Evolutionary conservation across 2,888 invertebrate genomes (phyloP), one percentile per base, ranked within the genome.

Genomic region (Drosophila niveifrons): DNA sequence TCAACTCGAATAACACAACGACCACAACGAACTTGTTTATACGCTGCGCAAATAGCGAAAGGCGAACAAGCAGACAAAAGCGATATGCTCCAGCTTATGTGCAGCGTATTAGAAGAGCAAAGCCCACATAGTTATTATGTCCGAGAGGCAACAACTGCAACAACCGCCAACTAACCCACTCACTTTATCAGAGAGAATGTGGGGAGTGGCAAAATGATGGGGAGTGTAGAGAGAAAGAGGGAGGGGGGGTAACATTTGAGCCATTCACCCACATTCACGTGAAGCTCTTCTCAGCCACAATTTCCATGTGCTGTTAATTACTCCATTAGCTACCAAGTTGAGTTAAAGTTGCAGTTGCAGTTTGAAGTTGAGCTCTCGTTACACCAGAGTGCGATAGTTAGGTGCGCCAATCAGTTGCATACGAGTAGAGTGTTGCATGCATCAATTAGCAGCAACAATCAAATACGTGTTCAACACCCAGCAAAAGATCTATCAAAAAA

Each of bases 241-340:
- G 9, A 1, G 15, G 41, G 7, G 29, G n/a, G 13, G 18, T 29
- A 15, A 48, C 18, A 61, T 48, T 58, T 55, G 64, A 59, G 65
- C 65, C 76, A 68, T 58, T 81, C 86, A 82, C 73, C 75, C 88
- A 87, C 85, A 65, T 82, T 87, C 79, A 70, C 67, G 69, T 65
- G 75, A 39, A 63, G 51, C 50, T 51, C 46, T 6, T 23, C 2
- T 23, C 23, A 10, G 47, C 80, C 50, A 50, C 62, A 65, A 56
- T 50, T 77, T 69, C 62, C 69, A 71, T 66, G 73, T 47, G 65
- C 51, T 70, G 70, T 72, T 89, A 85, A 89, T 85, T 85, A 85
- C 85, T 85, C 77, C 86, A 85, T 85, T 83, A 70, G 63, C 67
- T 57, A 55, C 56, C 61, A 58, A 48, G 39, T 13, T 43, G 44